Percentiles rank a stretch among this genome's conserved stretches.
Evolutionary conservation across 1,140 invertebrate species (phyloP).

Genomic region (Zaprionus tsacasi): DNA sequence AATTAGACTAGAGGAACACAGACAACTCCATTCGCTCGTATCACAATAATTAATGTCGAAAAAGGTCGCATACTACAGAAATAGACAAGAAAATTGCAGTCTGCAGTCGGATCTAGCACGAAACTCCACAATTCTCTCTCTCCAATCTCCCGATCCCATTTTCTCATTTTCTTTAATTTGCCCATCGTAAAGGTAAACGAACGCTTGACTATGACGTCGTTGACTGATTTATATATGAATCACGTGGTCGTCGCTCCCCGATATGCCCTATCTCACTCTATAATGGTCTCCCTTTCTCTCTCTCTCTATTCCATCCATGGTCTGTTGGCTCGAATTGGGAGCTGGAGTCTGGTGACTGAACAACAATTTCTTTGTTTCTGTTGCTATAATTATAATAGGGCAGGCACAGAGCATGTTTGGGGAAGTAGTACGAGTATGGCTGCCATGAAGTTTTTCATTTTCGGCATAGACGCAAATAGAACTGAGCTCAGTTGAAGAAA

Average conservation of each 20-base stretch:
- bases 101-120: conserved; percentile 26
- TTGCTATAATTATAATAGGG: conserved; percentile 42
- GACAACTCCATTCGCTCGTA: conserved; percentile 31
- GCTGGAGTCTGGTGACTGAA: conserved; percentile 29
- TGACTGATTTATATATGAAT: conserved; percentile 80
- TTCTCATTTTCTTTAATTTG: conserved; percentile 70
- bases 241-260: conserved; percentile 61
- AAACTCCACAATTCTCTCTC: not conserved
- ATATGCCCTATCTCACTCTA: not conserved
- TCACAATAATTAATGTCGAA: conserved; percentile 70
- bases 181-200: conserved; percentile 72
- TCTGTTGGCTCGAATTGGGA: conserved; percentile 22
- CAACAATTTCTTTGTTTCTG: conserved; percentile 63
- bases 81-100: conserved; percentile 69
- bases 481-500: not conserved
- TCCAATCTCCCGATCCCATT: not conserved
- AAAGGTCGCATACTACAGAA: conserved; percentile 67
- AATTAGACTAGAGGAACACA: conserved; percentile 59
- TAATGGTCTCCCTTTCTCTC: not conserved
- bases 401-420: not conserved
- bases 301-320: conserved; percentile 10
- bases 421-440: not conserved
- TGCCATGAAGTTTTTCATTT: conserved; percentile 19
- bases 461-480: not conserved
- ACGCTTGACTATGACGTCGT: conserved; percentile 76